Base-by-base conservation (phyloP, 2,113 vertebrate genomes). In the Nansenia antarctica region DNA sequence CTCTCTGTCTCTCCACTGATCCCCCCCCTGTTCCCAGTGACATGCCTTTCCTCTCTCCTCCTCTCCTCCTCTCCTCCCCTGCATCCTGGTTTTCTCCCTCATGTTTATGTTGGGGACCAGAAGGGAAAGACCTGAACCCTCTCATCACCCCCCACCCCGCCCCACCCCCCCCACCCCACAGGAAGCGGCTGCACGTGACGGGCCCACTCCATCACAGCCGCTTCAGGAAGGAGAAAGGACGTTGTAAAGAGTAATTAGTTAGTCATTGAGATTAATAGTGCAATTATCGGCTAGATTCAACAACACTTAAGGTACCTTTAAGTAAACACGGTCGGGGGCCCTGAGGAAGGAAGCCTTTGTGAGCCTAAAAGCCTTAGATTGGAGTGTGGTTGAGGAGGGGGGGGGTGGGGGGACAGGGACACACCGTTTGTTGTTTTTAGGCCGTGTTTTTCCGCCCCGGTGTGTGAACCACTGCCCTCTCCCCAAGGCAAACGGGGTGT, bases 181-280 rank as follows among this genome's bases (percentile, higher is more conserved):
- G 73, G 62, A 85, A 87, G 80, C 77, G 82, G 70, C 32, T 67
- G 80, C 85, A 77, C 70, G 75, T 76, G 52, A 78, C 39, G 62
- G 54, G 39, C 72, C 59, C 62, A 49, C 70, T 77, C 71, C 54
- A 49, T 49, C 45, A 49, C 15, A 9, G 2, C 1, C 52, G 80
- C 71, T 72, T 72, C 53, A 72, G 67, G 78, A 49, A 70, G 53
- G 59, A 65, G 52, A 66, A 77, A 18, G 55, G 32, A 55, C 30
- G 55, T 59, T 73, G 52, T 47, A 79, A 69, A 65, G 35, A 81
- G 73, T 87, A 87, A 90, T 89, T 86, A 88, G 82, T 83, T 79
- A 80, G 77, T 74, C 76, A 78, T 88, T 87, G 83, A 77, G 79
- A 87, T 84, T 82, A 73, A 84, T 78, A 53, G 66, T 73, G 76